Base-by-base conservation (phyloP, 2,888 invertebrate species). In the Monochamus alternatus region DNA sequence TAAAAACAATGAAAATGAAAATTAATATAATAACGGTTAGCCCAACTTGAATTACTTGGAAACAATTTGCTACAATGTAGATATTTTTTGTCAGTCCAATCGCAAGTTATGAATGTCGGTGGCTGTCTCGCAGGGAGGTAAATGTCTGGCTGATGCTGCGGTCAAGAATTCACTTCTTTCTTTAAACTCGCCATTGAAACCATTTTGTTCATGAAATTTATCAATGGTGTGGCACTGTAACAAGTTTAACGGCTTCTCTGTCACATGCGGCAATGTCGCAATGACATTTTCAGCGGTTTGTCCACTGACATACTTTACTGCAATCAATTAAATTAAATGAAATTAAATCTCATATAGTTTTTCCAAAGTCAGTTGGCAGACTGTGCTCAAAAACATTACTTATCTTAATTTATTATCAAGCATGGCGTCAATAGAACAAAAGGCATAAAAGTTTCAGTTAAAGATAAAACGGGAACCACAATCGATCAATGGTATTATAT, bases 181-280 rank as follows among this genome's bases (percentile, higher is more conserved):
- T 8, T 63, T 10, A 44, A 63, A 31, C 63, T 63, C 44, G 63
- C 44, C 63, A 63, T 63, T 63, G 63, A 63, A 63, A 43, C 2
- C 2, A 10, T 63, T 55, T 63, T 63, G 63, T 63, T 63, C 44
- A 63, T 44, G 44, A 22, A 44, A 63, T 43, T 63, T 44, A 44
- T 63, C 44, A 63, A 63, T 63, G 63, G 63, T 30, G 59, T 22
- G 31, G 14, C 22, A 22, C 44, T 44, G 30, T 10, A 63, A 63
- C 44, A 22, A 44, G 63, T 44, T 44, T 44, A 63, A 43, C 63
- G 38, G 22, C 63, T 63, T 44, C 10, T 59, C 31, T 9, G 14
- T 59, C 22, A 30, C 22, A 59, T 63, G 22, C 5, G 14, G 63
- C 9, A 22, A 14, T 5, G 14, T 14, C 55, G 55, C n/a, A n/a